Evolutionary conservation across 2,888 invertebrate genomes (phyloP), one percentile per base, ranked within the genome.

Genomic region (Brachylomia viminalis): DNA sequence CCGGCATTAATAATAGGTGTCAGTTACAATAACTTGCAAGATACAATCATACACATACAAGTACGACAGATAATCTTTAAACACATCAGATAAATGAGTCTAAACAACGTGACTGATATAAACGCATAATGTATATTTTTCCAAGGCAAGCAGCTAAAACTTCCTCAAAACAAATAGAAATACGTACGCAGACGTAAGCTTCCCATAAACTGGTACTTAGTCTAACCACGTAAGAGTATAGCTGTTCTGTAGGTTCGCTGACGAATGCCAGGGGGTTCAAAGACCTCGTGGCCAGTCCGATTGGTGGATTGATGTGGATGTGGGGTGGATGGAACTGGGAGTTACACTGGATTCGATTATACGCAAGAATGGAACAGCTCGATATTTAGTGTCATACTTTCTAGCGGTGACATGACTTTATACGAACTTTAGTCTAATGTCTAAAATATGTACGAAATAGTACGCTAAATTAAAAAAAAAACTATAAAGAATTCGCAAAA

Each of bases 251-350:
- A 62, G 61, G 67, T 80, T 81, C 52, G 61, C 74, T 82, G 80
- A 80, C 64, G 70, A 81, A 83, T 77, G 77, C 75, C 83, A 74
- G 30, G 62, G 8, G 68, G 87, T 87, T 87, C 87, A 88, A 79
- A 80, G 79, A 85, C 79, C 85, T 80, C 70, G 38, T 75, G 65
- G 78, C 73, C 56, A 64, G 81, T 75, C 58, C 38, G 65, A 78
- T 73, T 75, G 79, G 70, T 77, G n/a, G n/a, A n/a, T n/a, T n/a
- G n/a, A n/a, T n/a, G n/a, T n/a, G n/a, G n/a, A 82, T 75, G 72
- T 75, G 82, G 65, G 80, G 79, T 79, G 82, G 80, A 66, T 76
- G 75, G 70, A 61, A 78, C 76, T 76, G 8, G 64, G 76, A 17
- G 69, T 73, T 78, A 69, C 75, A 45, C 68, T 56, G 64, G 72